phyloP scores from a whole-genome alignment of 2,888 invertebrate genomes.

The Leptinotarsa juncta region DNA sequence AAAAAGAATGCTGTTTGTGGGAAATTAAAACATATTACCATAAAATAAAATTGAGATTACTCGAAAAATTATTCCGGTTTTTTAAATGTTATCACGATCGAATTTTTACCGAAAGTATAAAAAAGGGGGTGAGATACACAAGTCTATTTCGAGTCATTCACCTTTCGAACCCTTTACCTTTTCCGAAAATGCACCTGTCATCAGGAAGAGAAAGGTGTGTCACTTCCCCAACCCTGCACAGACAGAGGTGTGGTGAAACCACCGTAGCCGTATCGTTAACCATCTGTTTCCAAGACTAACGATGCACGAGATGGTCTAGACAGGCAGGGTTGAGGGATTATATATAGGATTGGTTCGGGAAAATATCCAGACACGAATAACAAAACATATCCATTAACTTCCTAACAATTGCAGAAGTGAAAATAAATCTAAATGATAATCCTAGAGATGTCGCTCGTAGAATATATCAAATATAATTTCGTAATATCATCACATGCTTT shows the following conservation, averaged over 20 bases:
- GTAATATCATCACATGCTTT: no score
- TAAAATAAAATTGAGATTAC: no score
- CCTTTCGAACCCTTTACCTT: not conserved
- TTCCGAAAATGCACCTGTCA: not conserved
- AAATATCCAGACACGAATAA: not conserved
- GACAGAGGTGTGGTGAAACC: not conserved
- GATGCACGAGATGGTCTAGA: constrained; percentile 1
- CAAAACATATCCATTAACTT: not conserved
- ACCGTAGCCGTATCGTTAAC: no score
- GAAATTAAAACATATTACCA: no score
- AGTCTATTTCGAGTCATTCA: not conserved
- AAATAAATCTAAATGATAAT: not conserved
- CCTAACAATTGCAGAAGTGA: not conserved
- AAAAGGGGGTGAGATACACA: not conserved
- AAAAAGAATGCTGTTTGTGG: no score
- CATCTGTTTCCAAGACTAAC: constrained; percentile 1
- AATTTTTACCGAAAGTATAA: not conserved
- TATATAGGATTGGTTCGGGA: not conserved
- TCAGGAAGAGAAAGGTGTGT: not conserved
- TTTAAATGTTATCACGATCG: no score
- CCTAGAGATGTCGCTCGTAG: no score
- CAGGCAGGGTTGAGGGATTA: not conserved
- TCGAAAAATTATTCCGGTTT: no score
- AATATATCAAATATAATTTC: no score
- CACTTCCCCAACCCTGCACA: not conserved